Evolutionary conservation across 1,140 invertebrate genomes (phyloP).

Genomic region (Heliconius melpomene): DNA sequence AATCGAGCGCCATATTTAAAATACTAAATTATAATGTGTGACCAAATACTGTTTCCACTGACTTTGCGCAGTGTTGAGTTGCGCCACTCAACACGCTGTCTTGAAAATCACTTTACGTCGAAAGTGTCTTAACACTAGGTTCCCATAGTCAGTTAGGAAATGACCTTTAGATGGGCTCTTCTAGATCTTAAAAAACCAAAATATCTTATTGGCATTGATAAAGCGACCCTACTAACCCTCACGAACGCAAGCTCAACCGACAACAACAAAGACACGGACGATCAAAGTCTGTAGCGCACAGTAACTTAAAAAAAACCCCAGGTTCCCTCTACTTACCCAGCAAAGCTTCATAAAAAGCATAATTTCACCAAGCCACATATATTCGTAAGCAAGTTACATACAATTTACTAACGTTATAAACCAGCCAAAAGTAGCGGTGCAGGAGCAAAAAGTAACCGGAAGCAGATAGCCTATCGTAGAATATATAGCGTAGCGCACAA

Average conservation of each 20-base stretch:
- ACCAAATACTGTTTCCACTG: background rate
- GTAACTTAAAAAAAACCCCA: background rate
- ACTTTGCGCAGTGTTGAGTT: background rate
- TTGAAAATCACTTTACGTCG: too few relatives aligned
- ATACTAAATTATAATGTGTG: background rate
- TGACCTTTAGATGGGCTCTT: too few relatives aligned
- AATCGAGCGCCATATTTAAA: background rate
- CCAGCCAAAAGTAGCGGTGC: slow-evolving; percentile 1
- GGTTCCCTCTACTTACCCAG: background rate
- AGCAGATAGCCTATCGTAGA: slow-evolving; percentile 38
- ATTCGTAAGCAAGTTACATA: background rate
- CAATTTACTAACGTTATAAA: background rate
- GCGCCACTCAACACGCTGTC: too few relatives aligned
- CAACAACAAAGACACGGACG: too few relatives aligned
- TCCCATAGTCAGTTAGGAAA: background rate
- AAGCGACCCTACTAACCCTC: too few relatives aligned
- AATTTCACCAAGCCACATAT: background rate
- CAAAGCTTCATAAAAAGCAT: too few relatives aligned
- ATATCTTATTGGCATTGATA: too few relatives aligned
- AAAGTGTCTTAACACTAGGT: too few relatives aligned
- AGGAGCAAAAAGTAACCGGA: slow-evolving; percentile 36
- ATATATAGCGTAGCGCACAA: slow-evolving; percentile 33
- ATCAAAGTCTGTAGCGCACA: too few relatives aligned
- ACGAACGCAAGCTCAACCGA: too few relatives aligned
- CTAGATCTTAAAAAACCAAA: too few relatives aligned